Percentiles rank a stretch among this genome's conserved stretches.
These are phyloP conservation scores for Drosophila greeni DNA, from an alignment of 2,888 invertebrate genomes.

Conservation along the genomic window DNA sequence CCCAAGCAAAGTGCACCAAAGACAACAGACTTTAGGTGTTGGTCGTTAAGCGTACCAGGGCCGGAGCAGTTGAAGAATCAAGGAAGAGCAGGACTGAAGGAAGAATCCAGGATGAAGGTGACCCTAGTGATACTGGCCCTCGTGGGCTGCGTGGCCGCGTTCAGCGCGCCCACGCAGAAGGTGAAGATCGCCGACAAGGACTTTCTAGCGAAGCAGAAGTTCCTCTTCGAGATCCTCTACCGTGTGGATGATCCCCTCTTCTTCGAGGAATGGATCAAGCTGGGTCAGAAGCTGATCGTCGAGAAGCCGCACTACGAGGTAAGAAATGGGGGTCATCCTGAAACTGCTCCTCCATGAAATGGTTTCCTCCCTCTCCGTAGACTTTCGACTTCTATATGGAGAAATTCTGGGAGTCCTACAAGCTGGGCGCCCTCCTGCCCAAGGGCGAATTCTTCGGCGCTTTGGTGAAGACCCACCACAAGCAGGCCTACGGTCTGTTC, in stretches of 20 bases:
- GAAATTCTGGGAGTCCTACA: constrained; percentile 71
- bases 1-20: constrained; percentile 14
- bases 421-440: constrained; percentile 80
- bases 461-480: constrained; percentile 78
- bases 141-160: constrained; percentile 69
- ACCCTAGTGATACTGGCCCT: constrained; percentile 72
- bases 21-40: constrained; percentile 75
- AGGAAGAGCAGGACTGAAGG: constrained; percentile 12
- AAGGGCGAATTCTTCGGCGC: constrained; percentile 81
- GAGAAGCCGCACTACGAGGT: constrained; percentile 68
- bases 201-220: constrained; percentile 71
- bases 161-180: constrained; percentile 53
- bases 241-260: constrained; percentile 65
- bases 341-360: neutral
- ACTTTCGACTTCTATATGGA: constrained; percentile 65
- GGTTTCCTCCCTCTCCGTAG: constrained; percentile 38
- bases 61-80: constrained; percentile 60
- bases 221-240: constrained; percentile 69
- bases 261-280: constrained; percentile 74
- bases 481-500: constrained; percentile 82
- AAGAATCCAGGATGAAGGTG: constrained; percentile 66
- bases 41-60: constrained; percentile 60
- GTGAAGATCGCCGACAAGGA: constrained; percentile 68
- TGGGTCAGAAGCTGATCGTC: constrained; percentile 53
- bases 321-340: constrained; percentile 15